These are phyloP conservation scores for Atherinosoma microstoma DNA, from an alignment of 2,797 vertebrate species.

Conservation along the genomic window DNA sequence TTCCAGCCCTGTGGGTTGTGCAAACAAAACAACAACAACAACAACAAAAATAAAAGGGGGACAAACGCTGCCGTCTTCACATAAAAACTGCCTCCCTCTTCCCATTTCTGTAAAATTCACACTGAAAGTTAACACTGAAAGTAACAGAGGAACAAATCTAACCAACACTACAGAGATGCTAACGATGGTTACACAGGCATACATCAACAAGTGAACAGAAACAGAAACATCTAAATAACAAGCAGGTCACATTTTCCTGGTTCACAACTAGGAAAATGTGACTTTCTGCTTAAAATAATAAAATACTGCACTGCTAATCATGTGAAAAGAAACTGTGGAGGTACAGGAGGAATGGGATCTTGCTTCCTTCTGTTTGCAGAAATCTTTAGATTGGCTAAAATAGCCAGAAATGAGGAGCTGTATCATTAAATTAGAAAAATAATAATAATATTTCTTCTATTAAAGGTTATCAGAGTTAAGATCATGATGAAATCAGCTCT, in stretches of 20 bases:
- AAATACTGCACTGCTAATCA: slow-evolving; percentile 74
- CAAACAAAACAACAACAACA: slow-evolving; percentile 10
- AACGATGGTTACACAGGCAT: slow-evolving; percentile 49
- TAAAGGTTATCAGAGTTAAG: not conserved
- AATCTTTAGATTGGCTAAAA: slow-evolving; percentile 2
- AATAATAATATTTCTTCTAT: not conserved
- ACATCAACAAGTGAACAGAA: slow-evolving; percentile 50
- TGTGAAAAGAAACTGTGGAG: slow-evolving; percentile 72
- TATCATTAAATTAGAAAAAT: not conserved
- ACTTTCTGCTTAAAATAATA: slow-evolving; percentile 61
- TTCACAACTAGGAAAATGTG: slow-evolving; percentile 44
- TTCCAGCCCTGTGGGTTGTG: slow-evolving; percentile 19
- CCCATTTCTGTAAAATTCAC: slow-evolving; percentile 31
- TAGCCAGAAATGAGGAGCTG: not conserved
- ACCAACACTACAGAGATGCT: slow-evolving; percentile 56
- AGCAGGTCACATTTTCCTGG: slow-evolving; percentile 35
- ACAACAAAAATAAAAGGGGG: slow-evolving; percentile 25
- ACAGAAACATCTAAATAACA: slow-evolving; percentile 43
- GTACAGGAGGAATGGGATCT: slow-evolving; percentile 1
- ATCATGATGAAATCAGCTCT: not conserved
- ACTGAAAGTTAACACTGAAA: slow-evolving; percentile 59
- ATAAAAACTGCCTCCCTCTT: slow-evolving; percentile 14
- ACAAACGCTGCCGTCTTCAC: slow-evolving; percentile 22
- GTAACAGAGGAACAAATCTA: slow-evolving; percentile 60
- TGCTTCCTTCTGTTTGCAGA: slow-evolving; percentile 1